Base-by-base conservation (phyloP, 2,888 invertebrate genomes). In the Hypselothyrea guttata region DNA sequence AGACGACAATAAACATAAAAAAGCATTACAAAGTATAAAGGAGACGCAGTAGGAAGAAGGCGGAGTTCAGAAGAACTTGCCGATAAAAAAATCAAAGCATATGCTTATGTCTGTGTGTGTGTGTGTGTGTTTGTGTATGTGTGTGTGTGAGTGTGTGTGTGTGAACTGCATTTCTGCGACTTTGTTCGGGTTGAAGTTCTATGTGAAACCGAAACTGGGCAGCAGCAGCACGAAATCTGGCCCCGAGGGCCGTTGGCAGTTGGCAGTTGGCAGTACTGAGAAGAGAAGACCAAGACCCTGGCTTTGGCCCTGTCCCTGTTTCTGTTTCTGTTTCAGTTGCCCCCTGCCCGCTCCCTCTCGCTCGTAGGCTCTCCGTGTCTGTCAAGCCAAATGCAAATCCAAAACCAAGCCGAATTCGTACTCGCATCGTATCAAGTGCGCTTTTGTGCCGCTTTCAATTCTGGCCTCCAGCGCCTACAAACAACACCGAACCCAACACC, bases 391-490 rank as follows among this genome's bases (percentile, higher is more conserved):
- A 22, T 22, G 22, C 38, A 11, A 11, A 16, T 44, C 42, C 8
- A 35, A 62, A 51, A 35, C 42, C 8, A 35, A 62, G 45, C 4
- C 34, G 31, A 33, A 62, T 34, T 35, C 55, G 37, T 54, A 46
- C 51, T 48, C 54, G 53, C 47, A 55, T 58, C 73, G 57, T 60
- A 79, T 72, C 64, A 75, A 64, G 79, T 78, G 63, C 46, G 59
- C 48, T 58, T 22, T 59, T 48, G 63, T 55, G 68, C 56, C 46
- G 63, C 69, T 64, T 79, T 62, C 41, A 63, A 52, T 62, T 63
- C 54, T 44, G 52, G 59, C 79, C 76, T 60, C 49, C 28, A 49
- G 73, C 79, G 46, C 67, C 56, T 53, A 53, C 49, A 55, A 56
- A 53, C 28, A 47, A 22, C 2, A 22, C 22, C 3, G 3, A 22